Evolutionary conservation across 2,888 invertebrate species (phyloP), one percentile per base, ranked within the genome.

Genomic region (Oligia fasciuncula): DNA sequence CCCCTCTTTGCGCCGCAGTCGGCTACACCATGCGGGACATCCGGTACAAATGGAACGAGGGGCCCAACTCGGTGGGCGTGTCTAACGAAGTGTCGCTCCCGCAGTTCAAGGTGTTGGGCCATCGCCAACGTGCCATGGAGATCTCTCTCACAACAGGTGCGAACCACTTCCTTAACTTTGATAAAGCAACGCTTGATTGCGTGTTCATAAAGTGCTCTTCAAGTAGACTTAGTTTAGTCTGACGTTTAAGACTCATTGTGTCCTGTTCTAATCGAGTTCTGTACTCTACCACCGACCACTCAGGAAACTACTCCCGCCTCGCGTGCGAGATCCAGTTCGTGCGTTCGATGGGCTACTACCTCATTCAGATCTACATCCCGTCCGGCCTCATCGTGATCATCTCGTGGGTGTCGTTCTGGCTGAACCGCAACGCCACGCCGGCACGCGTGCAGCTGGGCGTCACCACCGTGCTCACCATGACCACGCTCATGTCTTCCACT

Each of bases 301-400:
- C 97, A 98, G 99, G 99, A 97, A 99, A 99, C 97, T 99, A 99
- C 97, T 99, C 99, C 91, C 98, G 99, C 91, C 97, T 99, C 97
- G 98, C 98, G 91, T 99, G 99, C 97, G 98, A 98, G 97, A 99
- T 99, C 96, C 98, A 99, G 97, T 99, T 99, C 97, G 99, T 99
- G 93, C 98, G 99, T 90, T 99, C 99, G 95, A 99, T 99, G 98
- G 99, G 99, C 94, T 99, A 99, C 98, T 99, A 99, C 97, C 97
- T 99, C 95, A 99, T 99, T 97, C 99, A 99, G 97, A 99, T 99
- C 97, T 99, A 99, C 97, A 98, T 99, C 97, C 99, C 99, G 94
- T 99, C 99, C 96, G 98, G 98, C 95, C 98, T 99, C 97, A 99
- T 99, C 97, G 99, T 99, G 97, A 98, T 99, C 97, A 99, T 99